These are phyloP conservation scores for Palythoa heliodiscus DNA, from an alignment of 92 coral and sea anemone genomes.

Conservation along the genomic window DNA sequence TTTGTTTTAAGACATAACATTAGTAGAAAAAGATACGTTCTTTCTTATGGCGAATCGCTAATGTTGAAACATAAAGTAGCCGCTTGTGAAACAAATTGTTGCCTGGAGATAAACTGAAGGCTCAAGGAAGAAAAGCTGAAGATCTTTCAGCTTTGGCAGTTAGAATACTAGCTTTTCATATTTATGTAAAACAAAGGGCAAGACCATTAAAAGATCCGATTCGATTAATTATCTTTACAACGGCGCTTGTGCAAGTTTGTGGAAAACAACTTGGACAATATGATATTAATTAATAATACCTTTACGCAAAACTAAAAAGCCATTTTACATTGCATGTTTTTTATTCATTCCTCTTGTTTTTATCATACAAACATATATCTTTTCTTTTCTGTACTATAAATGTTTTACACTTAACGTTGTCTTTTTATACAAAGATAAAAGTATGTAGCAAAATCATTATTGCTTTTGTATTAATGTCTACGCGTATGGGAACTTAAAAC, in stretches of 20 bases:
- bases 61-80: neutral
- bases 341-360: slow-evolving; percentile 61
- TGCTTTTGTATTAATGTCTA: slow-evolving; percentile 37
- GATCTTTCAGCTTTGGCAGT: neutral
- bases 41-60: neutral
- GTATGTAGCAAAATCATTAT: slow-evolving; percentile 44
- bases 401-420: slow-evolving; percentile 49
- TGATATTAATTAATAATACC: slow-evolving; percentile 78
- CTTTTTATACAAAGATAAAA: slow-evolving; percentile 63
- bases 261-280: slow-evolving; percentile 79
- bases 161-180: neutral
- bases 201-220: slow-evolving; percentile 15
- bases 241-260: slow-evolving; percentile 44
- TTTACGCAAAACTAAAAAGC: slow-evolving; percentile 60
- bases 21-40: slow-evolving; percentile 14
- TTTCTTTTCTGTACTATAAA: slow-evolving; percentile 69
- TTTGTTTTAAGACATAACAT: slow-evolving; percentile 28
- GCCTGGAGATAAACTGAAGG: slow-evolving; percentile 9
- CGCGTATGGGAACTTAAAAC: slow-evolving; percentile 51
- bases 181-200: slow-evolving; percentile 10
- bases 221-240: slow-evolving; percentile 27
- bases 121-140: neutral
- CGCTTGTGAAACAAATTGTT: neutral
- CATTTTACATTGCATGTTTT: slow-evolving; percentile 75
- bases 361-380: slow-evolving; percentile 74